A percentile compares a stretch with the other conserved stretches of the same genome.
Evolutionary conservation across 1,140 invertebrate species (phyloP).

Genomic region (Polypedilum vanderplanki): DNA sequence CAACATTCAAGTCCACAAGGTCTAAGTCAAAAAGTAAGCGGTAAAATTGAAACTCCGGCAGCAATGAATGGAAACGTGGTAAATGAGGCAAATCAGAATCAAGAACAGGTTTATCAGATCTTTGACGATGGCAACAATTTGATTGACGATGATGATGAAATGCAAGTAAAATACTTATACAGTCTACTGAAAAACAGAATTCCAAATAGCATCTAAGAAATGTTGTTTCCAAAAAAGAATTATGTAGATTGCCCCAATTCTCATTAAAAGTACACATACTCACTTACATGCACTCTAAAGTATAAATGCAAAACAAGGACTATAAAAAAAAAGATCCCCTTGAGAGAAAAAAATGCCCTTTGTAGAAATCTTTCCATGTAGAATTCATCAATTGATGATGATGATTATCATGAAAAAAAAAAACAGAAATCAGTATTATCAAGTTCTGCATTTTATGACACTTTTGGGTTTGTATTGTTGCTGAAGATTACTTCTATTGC

Average conservation of each 20-base stretch:
- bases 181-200: constrained; percentile 28
- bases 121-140: background rate
- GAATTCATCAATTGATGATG: background rate
- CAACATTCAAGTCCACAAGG: background rate
- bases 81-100: background rate
- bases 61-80: background rate
- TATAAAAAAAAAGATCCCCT: background rate
- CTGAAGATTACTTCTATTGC: background rate
- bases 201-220: constrained; percentile 1
- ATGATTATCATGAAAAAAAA: background rate
- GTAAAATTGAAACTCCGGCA: background rate
- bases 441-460: too few relatives aligned
- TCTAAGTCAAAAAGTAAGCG: background rate
- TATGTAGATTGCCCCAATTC: constrained; percentile 5
- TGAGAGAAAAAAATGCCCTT: background rate
- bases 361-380: background rate
- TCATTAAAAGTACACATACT: background rate
- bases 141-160: constrained; percentile 12
- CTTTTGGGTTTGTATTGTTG: background rate
- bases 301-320: background rate
- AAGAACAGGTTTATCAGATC: background rate
- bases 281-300: background rate
- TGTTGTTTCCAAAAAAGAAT: background rate
- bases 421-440: background rate
- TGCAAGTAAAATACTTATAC: constrained; percentile 25